Percentiles rank a stretch among this genome's conserved stretches.
Evolutionary conservation across 2,888 invertebrate species (phyloP).

Genomic region (Pollenia amentaria): DNA sequence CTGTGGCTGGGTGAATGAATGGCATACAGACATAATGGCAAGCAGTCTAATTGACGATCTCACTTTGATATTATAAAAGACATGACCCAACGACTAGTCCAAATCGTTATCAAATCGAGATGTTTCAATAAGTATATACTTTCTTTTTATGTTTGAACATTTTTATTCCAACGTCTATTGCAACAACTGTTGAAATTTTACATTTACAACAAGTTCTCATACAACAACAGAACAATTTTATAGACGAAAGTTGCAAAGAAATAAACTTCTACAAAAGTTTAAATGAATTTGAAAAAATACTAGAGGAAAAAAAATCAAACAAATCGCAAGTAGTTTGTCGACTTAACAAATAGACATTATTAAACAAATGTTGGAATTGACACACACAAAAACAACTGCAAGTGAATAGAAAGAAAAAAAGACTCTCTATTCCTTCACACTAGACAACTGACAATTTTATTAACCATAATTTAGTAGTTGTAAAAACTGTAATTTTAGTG

Average conservation of each 20-base stretch:
- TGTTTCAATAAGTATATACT: slow-evolving; percentile 21
- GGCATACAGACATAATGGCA: not conserved
- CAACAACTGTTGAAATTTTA: slow-evolving; percentile 48
- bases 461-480: slow-evolving; percentile 23
- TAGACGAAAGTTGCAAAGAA: not conserved
- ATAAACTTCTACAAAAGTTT: slow-evolving; percentile 5
- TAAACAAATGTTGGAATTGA: slow-evolving; percentile 32
- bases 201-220: not conserved
- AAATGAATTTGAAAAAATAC: slow-evolving; percentile 4
- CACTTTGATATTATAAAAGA: slow-evolving; percentile 27
- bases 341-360: slow-evolving; percentile 49
- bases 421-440: not conserved
- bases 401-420: too few species aligned
- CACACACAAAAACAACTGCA: too few species aligned
- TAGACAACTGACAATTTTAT: slow-evolving; percentile 27
- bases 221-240: too few species aligned
- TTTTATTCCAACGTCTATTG: slow-evolving; percentile 30
- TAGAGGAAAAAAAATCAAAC: not conserved
- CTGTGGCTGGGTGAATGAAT: not conserved
- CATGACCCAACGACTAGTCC: slow-evolving; percentile 24
- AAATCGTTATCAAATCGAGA: not conserved
- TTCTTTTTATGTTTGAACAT: slow-evolving; percentile 1
- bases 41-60: not conserved
- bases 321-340: slow-evolving; percentile 20
- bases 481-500: slow-evolving; percentile 22